Evolutionary conservation across 2,797 vertebrate genomes (phyloP).

Genomic region (Chrysocyon brachyurus): DNA sequence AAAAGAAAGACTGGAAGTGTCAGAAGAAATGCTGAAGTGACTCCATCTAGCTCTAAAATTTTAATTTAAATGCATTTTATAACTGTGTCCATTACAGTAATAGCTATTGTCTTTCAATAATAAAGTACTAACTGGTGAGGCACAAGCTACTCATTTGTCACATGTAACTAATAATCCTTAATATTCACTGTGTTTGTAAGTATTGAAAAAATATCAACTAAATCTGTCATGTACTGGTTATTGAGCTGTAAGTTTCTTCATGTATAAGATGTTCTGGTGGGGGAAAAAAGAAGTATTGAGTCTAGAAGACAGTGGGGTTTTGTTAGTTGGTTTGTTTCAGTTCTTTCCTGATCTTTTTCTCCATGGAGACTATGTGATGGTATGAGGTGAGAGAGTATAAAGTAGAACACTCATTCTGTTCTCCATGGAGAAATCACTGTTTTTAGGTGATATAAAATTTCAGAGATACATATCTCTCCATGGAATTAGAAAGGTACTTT

Average conservation of each 20-base stretch:
- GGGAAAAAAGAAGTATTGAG: background rate
- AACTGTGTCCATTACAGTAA: background rate
- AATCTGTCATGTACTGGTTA: background rate
- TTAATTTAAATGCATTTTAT: constrained; percentile 8
- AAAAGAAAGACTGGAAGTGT: background rate
- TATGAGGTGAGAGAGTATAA: no score
- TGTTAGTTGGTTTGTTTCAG: background rate
- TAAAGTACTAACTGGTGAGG: background rate
- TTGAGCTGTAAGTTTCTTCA: background rate
- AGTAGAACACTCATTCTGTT: background rate
- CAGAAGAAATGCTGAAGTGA: background rate
- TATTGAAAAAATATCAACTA: background rate
- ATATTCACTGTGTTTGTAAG: background rate
- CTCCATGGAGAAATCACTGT: background rate
- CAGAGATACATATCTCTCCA: background rate
- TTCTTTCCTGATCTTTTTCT: background rate
- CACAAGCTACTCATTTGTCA: background rate
- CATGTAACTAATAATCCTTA: background rate
- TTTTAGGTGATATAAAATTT: background rate
- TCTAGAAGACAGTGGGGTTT: background rate
- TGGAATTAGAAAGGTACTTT: background rate
- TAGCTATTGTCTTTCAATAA: background rate
- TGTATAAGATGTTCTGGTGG: background rate
- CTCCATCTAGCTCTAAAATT: background rate
- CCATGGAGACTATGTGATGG: background rate